phyloP scores from a whole-genome alignment of 1,140 invertebrate species.

The Pinna nobilis region DNA sequence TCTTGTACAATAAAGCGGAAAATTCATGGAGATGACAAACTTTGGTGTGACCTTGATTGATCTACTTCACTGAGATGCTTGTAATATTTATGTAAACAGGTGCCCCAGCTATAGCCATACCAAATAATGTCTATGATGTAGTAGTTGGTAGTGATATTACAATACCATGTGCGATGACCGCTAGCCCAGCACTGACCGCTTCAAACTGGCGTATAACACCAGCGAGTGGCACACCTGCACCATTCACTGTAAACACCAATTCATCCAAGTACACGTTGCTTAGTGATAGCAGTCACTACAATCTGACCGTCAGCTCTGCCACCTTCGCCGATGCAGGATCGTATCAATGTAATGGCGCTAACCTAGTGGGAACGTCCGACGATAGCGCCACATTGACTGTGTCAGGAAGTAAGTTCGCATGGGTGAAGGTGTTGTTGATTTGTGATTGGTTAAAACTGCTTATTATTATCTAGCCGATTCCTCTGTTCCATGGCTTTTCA shows the following conservation, averaged over 20 bases:
- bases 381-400: background rate
- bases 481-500: no score
- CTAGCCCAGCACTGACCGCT: slow-evolving; percentile 1
- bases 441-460: no score
- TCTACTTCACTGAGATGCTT: no score
- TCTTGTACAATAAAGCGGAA: no score
- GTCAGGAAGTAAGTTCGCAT: slow-evolving; percentile 15
- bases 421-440: no score
- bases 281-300: background rate
- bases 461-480: no score
- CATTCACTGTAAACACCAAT: slow-evolving; percentile 11
- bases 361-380: background rate
- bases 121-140: slow-evolving; percentile 19
- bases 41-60: no score
- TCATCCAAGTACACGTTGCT: slow-evolving; percentile 6
- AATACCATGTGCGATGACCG: slow-evolving; percentile 21
- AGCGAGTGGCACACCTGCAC: no score
- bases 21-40: no score
- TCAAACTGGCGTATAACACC: background rate
- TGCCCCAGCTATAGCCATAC: slow-evolving; percentile 11
- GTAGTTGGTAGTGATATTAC: slow-evolving; percentile 10
- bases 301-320: slow-evolving; percentile 15
- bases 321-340: background rate
- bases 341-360: slow-evolving; percentile 21
- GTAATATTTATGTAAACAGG: no score